Evolutionary conservation across 92 coral and sea anemone species (phyloP).

Genomic region (Epizoanthus stellaris): DNA sequence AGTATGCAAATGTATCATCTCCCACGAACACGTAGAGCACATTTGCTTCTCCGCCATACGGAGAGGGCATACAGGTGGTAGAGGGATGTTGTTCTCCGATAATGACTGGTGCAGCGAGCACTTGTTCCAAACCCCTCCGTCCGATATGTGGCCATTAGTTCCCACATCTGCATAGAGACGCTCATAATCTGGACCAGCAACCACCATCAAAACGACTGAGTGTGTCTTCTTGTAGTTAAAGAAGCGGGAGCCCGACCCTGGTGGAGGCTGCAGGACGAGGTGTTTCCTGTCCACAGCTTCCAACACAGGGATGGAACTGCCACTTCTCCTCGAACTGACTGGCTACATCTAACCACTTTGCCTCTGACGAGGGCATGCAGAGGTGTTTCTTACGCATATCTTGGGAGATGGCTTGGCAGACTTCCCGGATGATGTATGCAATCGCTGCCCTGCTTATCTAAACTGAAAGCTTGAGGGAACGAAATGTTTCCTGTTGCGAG

Average conservation of each 20-base stretch:
- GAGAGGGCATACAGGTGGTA: neutral
- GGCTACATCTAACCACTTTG: slow-evolving; percentile 9
- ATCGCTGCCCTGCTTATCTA: slow-evolving; percentile 38
- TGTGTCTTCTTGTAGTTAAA: slow-evolving; percentile 48
- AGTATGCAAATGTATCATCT: neutral
- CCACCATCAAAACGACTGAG: slow-evolving; percentile 46
- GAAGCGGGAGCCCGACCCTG: slow-evolving; percentile 46
- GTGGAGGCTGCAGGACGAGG: slow-evolving; percentile 44
- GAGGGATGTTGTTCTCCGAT: neutral
- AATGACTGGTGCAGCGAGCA: neutral
- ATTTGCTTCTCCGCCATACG: neutral
- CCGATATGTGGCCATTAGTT: slow-evolving; percentile 36
- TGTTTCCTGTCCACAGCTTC: slow-evolving; percentile 48
- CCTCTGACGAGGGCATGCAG: neutral
- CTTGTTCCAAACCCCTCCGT: slow-evolving; percentile 61
- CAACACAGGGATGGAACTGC: slow-evolving; percentile 23
- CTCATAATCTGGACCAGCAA: slow-evolving; percentile 44
- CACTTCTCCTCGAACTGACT: slow-evolving; percentile 14
- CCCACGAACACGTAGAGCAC: slow-evolving; percentile 11
- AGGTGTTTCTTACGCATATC: neutral
- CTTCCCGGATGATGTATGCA: slow-evolving; percentile 41
- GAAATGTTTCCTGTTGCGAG: slow-evolving; percentile 62
- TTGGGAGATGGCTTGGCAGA: slow-evolving; percentile 11
- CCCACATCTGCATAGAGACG: slow-evolving; percentile 40
- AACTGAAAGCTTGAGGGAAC: slow-evolving; percentile 53